Conservation (phyloP, 2,888 invertebrate genomes). For the Mesochorus sp. region DNA sequence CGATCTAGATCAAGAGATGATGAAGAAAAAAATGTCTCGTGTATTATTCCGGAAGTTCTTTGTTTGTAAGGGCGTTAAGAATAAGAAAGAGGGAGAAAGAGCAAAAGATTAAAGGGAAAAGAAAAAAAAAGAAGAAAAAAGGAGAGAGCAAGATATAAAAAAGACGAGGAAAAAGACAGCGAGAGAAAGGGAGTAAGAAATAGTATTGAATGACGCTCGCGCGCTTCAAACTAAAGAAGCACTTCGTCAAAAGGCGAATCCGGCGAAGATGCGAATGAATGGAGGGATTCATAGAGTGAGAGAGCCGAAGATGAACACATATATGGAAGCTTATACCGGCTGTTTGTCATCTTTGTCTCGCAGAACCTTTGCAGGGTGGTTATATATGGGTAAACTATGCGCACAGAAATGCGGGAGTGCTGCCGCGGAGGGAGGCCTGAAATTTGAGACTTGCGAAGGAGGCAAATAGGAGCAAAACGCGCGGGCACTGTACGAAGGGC, state of each 20-base stretch:
- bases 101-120: conserved; percentile 5
- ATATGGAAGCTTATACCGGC: not conserved
- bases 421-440: conserved; percentile 39
- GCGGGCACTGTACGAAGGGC: conserved; percentile 57
- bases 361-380: conserved; percentile 15
- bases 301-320: conserved; percentile 31
- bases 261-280: conserved; percentile 65
- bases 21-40: conserved; percentile 48
- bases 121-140: not conserved
- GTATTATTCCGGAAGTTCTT: conserved; percentile 69
- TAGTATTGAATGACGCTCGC: conserved; percentile 61
- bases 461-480: conserved; percentile 70
- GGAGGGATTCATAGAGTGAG: conserved; percentile 42
- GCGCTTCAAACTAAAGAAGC: conserved; percentile 75
- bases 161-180: not conserved
- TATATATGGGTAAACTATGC: not conserved
- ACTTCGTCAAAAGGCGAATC: conserved; percentile 80
- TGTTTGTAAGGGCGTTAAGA: conserved; percentile 40
- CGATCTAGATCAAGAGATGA: conserved; percentile 35
- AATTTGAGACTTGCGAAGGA: conserved; percentile 72
- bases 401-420: conserved; percentile 22
- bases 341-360: not conserved
- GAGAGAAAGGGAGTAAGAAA: conserved; percentile 1
- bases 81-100: conserved; percentile 7
- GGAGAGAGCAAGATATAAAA: not conserved